A percentile compares a stretch with the other conserved stretches of the same genome.
Evolutionary conservation across 2,113 vertebrate genomes (phyloP).

Genomic region (Polypterus senegalus): DNA sequence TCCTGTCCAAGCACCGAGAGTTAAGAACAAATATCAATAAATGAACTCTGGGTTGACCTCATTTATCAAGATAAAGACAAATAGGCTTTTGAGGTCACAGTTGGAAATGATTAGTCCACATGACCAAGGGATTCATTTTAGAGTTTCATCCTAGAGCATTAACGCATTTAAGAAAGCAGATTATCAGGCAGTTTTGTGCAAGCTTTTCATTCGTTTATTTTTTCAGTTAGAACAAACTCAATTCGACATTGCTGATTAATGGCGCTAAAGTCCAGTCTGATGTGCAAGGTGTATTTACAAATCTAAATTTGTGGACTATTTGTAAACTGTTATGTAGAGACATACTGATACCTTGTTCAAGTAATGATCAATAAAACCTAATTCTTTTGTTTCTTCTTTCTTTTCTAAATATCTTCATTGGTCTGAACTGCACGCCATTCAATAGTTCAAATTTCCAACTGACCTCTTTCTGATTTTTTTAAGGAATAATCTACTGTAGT

Average conservation of each 20-base stretch:
- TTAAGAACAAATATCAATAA: no score
- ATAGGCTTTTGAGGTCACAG: background rate
- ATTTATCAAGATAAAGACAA: background rate
- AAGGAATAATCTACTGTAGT: slow-evolving; percentile 23
- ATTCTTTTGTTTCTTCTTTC: background rate
- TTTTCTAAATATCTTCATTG: background rate
- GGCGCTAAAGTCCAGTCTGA: background rate
- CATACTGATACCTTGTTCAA: no score
- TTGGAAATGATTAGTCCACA: background rate
- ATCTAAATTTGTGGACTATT: background rate
- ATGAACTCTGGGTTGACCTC: no score
- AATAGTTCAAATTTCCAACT: background rate
- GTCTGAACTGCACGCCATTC: background rate
- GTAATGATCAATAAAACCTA: no score
- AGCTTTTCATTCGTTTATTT: background rate
- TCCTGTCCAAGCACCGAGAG: background rate
- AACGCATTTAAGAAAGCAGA: background rate
- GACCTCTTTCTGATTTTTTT: slow-evolving; percentile 40
- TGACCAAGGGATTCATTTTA: background rate
- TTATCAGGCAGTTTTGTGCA: background rate
- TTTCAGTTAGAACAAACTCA: background rate
- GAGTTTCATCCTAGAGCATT: background rate
- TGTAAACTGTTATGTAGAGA: background rate
- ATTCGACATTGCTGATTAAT: background rate
- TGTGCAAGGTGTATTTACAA: background rate